Evolutionary conservation across 2,888 invertebrate genomes (phyloP).

Genomic region (Meganola albula): DNA sequence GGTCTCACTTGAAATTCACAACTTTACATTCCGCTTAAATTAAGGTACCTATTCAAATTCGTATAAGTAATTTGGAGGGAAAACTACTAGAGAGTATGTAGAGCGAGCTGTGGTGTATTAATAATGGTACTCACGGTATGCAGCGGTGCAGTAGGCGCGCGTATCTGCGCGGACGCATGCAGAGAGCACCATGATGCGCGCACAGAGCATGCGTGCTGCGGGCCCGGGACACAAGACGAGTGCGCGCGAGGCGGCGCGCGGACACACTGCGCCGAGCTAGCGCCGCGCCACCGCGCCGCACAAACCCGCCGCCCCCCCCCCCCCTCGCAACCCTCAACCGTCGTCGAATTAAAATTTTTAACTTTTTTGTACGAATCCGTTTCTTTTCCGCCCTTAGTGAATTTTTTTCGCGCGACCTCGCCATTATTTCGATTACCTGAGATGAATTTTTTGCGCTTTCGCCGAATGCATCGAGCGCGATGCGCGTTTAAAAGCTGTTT

Average conservation of each 20-base stretch:
- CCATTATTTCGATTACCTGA: slow-evolving; percentile 77
- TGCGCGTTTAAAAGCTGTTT: slow-evolving; percentile 76
- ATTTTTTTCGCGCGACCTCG: slow-evolving; percentile 72
- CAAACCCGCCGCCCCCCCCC: slow-evolving; percentile 17
- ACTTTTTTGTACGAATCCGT: slow-evolving; percentile 73
- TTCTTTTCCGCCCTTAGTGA: slow-evolving; percentile 76
- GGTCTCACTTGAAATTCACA: too few species aligned
- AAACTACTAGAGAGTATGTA: too few species aligned
- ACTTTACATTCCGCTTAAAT: too few species aligned
- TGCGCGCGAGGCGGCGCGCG: slow-evolving; percentile 9
- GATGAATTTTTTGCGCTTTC: slow-evolving; percentile 64
- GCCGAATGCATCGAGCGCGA: slow-evolving; percentile 55
- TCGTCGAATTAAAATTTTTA: slow-evolving; percentile 63
- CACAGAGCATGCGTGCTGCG: background rate
- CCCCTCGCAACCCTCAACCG: slow-evolving; percentile 43
- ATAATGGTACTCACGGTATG: slow-evolving; percentile 70
- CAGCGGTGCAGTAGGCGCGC: slow-evolving; percentile 48
- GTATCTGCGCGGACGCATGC: slow-evolving; percentile 66
- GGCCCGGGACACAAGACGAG: slow-evolving; percentile 1
- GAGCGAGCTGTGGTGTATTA: background rate
- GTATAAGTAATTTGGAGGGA: too few species aligned
- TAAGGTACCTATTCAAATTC: too few species aligned
- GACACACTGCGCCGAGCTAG: slow-evolving; percentile 13
- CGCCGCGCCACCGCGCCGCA: slow-evolving; percentile 11
- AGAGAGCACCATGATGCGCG: slow-evolving; percentile 55